Evolutionary conservation across 1,140 invertebrate genomes (phyloP).

Genomic region (Drosophila kikkawai): DNA sequence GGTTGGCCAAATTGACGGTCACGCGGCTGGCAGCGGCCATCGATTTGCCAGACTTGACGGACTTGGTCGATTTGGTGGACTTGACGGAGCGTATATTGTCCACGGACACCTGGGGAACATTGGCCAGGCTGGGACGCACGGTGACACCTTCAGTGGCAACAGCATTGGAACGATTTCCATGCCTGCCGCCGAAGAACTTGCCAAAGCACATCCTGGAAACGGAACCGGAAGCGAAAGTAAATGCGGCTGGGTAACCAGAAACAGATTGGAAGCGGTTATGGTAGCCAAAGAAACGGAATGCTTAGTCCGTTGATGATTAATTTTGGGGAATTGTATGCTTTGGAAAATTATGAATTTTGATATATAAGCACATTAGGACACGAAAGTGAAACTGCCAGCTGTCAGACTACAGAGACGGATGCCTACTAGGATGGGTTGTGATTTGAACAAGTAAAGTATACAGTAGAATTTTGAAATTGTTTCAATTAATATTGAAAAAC

Average conservation of each 20-base stretch:
- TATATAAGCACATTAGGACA: neutral
- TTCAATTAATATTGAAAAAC: no score
- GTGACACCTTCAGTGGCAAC: neutral
- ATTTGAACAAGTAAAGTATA: neutral
- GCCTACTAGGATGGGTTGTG: neutral
- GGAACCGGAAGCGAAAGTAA: neutral
- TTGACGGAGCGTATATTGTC: conserved; percentile 12
- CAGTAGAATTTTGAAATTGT: no score
- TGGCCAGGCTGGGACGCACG: conserved; percentile 28
- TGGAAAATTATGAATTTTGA: neutral
- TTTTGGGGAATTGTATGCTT: neutral
- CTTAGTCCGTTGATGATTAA: neutral
- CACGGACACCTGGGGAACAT: conserved; percentile 13
- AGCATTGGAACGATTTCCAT: conserved; percentile 20
- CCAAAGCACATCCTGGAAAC: conserved; percentile 48
- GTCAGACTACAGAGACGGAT: neutral
- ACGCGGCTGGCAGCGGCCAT: neutral
- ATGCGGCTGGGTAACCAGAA: neutral
- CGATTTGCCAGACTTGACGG: neutral
- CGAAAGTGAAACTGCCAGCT: neutral
- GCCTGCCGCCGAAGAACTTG: conserved; percentile 39
- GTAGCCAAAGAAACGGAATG: no score
- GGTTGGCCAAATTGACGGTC: neutral
- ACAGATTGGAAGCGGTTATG: neutral
- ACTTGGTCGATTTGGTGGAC: conserved; percentile 4